phyloP scores from a whole-genome alignment of 2,113 vertebrate genomes.

The Burhinus oedicnemus region DNA sequence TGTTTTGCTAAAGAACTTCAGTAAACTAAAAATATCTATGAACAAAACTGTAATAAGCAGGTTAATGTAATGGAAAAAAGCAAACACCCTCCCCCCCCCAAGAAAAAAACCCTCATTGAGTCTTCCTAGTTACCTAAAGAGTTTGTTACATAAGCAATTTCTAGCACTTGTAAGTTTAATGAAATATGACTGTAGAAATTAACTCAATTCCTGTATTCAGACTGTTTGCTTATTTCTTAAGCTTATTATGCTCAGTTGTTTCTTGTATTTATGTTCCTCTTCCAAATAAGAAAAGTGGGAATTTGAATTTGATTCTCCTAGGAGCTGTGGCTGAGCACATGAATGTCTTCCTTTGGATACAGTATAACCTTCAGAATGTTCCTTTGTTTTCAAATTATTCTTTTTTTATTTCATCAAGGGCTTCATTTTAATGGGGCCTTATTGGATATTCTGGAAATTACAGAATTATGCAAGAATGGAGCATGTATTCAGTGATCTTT shows the following conservation, averaged over 20 bases:
- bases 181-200: neutral
- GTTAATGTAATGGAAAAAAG: neutral
- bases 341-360: neutral
- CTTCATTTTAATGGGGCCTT: neutral
- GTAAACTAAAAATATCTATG: neutral
- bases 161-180: neutral
- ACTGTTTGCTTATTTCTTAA: neutral
- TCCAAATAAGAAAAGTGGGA: neutral
- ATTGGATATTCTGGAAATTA: neutral
- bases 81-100: neutral
- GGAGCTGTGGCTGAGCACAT: neutral
- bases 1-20: neutral
- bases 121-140: neutral
- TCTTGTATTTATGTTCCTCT: neutral
- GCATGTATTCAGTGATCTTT: neutral
- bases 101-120: accelerated
- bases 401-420: neutral
- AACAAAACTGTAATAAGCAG: neutral
- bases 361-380: neutral
- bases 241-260: neutral
- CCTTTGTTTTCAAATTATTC: neutral
- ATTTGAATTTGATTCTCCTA: neutral
- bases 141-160: neutral
- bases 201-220: neutral
- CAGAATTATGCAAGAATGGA: neutral